Conservation (phyloP, 2,797 vertebrate genomes). For the Pseudomugil gertrudae region DNA sequence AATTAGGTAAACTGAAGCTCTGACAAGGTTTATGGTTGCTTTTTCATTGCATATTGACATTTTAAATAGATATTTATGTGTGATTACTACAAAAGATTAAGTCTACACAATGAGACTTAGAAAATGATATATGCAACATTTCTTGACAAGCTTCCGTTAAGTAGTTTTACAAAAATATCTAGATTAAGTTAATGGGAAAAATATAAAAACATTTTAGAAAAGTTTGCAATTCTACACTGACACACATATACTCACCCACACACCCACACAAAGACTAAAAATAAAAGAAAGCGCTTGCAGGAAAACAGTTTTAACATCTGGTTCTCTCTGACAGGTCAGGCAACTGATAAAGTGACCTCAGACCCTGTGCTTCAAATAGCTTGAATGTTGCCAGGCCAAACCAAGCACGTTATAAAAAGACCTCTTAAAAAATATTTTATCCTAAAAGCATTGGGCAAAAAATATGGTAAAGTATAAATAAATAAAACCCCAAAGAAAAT, state of each 20-base stretch:
- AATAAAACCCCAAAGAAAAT: constrained; percentile 13
- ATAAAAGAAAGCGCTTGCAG: constrained; percentile 50
- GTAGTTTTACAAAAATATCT: neutral
- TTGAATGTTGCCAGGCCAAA: constrained; percentile 54
- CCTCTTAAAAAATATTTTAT: constrained; percentile 49
- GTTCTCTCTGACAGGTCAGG: constrained; percentile 54
- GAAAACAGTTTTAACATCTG: constrained; percentile 58
- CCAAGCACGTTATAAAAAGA: constrained; percentile 60
- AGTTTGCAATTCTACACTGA: too few relatives aligned
- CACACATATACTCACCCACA: neutral
- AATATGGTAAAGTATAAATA: neutral
- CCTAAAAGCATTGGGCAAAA: constrained; percentile 25
- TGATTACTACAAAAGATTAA: neutral
- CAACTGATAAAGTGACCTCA: constrained; percentile 64
- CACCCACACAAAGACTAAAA: constrained; percentile 9
- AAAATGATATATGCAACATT: too few relatives aligned
- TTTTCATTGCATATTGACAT: neutral
- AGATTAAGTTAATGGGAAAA: neutral
- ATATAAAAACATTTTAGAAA: too few relatives aligned
- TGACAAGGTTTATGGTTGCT: neutral
- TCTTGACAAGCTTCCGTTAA: neutral
- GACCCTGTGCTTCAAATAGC: constrained; percentile 67
- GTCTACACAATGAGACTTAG: too few relatives aligned
- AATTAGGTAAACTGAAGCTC: neutral
- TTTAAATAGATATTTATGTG: neutral